These are phyloP conservation scores for Promerops cafer DNA, from an alignment of 2,113 vertebrate genomes.

Conservation along the genomic window DNA sequence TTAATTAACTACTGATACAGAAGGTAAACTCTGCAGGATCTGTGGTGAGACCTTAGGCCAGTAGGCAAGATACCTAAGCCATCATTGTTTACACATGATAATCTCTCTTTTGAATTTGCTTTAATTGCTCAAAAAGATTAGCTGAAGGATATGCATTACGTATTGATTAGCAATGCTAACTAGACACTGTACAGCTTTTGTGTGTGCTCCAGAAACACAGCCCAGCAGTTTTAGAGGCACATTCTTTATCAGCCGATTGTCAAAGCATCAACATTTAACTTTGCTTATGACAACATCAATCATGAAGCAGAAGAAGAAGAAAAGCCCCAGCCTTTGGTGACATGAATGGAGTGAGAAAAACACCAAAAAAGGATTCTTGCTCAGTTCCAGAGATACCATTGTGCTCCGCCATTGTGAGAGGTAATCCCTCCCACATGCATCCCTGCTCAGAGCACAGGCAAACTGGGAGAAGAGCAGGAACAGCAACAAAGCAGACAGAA, in stretches of 20 bases:
- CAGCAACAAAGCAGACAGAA: neutral
- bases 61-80: constrained; percentile 65
- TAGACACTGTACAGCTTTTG: neutral
- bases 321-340: neutral
- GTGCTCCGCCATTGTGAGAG: constrained; percentile 2
- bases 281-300: constrained; percentile 4
- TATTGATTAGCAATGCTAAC: constrained; percentile 57
- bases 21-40: constrained; percentile 75
- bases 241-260: neutral
- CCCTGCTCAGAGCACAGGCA: neutral
- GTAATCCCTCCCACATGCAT: neutral
- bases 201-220: neutral
- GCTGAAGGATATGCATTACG: constrained; percentile 26
- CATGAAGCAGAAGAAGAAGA: neutral
- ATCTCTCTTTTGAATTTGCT: constrained; percentile 74
- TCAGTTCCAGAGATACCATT: neutral
- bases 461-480: neutral
- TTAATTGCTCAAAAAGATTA: constrained; percentile 74
- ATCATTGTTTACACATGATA: constrained; percentile 73
- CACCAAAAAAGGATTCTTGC: neutral
- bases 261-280: constrained; percentile 22
- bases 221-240: neutral
- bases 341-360: neutral
- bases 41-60: constrained; percentile 67
- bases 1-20: constrained; percentile 81